A percentile compares a stretch with the other conserved stretches of the same genome.
Evolutionary conservation across 2,888 invertebrate genomes (phyloP).

Genomic region (Pristionchus japonicus): DNA sequence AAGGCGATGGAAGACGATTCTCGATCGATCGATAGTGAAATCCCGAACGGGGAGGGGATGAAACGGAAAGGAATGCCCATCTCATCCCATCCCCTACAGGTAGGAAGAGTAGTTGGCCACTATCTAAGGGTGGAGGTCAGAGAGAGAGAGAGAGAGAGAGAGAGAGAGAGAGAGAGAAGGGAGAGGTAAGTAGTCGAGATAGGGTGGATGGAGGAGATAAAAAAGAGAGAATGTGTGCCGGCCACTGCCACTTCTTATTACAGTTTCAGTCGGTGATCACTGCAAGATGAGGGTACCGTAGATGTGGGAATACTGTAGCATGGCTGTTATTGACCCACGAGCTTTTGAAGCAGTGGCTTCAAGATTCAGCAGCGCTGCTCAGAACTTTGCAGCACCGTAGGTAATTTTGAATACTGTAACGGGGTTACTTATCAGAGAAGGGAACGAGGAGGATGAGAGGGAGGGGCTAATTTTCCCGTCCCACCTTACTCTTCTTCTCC

Average conservation of each 20-base stretch:
- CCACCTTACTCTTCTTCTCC: not conserved
- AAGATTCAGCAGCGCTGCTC: not conserved
- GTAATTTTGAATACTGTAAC: not conserved
- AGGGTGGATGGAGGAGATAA: not conserved
- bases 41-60: not conserved
- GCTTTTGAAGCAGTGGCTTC: not conserved
- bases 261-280: not conserved
- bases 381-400: not conserved
- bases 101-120: not conserved
- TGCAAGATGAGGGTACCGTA: not conserved
- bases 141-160: not conserved
- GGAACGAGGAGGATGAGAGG: no score
- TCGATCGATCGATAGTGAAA: constrained; percentile 23
- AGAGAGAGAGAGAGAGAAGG: not conserved
- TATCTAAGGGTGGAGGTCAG: not conserved
- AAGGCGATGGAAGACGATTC: not conserved
- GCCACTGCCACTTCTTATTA: constrained; percentile 34
- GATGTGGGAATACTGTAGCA: not conserved
- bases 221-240: not conserved
- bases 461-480: constrained; percentile 21
- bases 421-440: not conserved
- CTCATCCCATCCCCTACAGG: not conserved
- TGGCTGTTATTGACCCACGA: not conserved
- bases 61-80: constrained; percentile 10
- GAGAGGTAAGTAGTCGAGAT: not conserved